Conservation (phyloP, 1,140 invertebrate genomes). For the Rhagoletis zephyria region DNA sequence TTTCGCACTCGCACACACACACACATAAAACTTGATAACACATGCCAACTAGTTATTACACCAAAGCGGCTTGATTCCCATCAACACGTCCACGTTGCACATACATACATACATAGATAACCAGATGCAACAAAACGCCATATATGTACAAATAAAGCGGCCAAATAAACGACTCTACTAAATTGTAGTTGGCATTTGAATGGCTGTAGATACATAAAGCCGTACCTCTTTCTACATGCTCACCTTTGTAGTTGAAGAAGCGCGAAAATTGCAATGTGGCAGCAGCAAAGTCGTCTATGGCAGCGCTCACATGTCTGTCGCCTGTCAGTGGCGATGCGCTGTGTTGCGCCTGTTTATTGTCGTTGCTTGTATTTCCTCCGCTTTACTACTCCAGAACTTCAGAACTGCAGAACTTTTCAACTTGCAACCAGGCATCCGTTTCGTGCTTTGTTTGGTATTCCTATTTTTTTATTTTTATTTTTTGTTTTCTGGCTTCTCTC, state of each 20-base stretch:
- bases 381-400: not conserved
- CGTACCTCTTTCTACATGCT: too few species aligned
- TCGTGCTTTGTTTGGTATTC: not conserved
- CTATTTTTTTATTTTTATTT: not conserved
- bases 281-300: not conserved
- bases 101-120: not conserved
- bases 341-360: conserved; percentile 34
- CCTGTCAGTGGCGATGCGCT: not conserved
- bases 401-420: not conserved
- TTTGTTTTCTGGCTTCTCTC: not conserved
- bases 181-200: not conserved
- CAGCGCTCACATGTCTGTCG: conserved; percentile 24
- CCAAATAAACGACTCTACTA: not conserved
- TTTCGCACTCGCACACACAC: too few species aligned
- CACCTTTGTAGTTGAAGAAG: not conserved
- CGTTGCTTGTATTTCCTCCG: not conserved
- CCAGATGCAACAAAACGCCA: too few species aligned
- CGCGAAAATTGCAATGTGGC: conserved; percentile 21
- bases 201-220: not conserved
- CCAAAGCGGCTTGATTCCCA: not conserved
- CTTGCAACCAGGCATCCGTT: not conserved
- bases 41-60: too few species aligned
- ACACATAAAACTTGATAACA: too few species aligned
- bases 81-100: not conserved
- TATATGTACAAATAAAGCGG: not conserved